Evolutionary conservation across 2,888 invertebrate genomes (phyloP).

Genomic region (Pachydiplax longipennis): DNA sequence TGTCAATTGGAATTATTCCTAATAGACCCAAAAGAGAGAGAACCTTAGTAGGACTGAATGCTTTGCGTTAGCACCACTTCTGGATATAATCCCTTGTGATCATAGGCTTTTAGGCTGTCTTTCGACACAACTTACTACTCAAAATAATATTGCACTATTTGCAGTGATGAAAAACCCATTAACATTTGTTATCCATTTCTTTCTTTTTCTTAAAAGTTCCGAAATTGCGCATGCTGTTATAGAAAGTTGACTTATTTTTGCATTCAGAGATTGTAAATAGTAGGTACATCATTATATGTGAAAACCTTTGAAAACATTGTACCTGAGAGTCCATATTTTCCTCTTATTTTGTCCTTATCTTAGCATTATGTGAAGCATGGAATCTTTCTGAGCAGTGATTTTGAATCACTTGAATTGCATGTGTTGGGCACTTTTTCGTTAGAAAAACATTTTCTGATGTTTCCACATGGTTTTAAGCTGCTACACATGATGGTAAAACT

Average conservation of each 20-base stretch:
- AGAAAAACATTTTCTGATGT: neutral
- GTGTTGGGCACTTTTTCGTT: neutral
- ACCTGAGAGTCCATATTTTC: neutral
- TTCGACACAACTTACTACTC: neutral
- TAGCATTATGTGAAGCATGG: neutral
- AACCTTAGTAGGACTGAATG: conserved; percentile 19
- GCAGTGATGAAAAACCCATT: neutral
- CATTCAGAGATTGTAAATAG: neutral
- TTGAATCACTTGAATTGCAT: neutral
- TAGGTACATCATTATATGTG: neutral
- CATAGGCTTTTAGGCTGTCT: neutral
- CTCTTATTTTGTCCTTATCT: neutral
- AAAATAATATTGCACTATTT: neutral
- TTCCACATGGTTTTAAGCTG: neutral
- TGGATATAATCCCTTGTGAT: neutral
- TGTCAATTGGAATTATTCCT: conserved; percentile 28
- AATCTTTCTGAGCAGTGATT: neutral
- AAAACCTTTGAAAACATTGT: neutral
- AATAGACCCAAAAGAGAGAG: neutral
- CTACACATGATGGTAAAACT: neutral
- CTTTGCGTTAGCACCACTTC: conserved; percentile 14
- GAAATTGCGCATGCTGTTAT: conserved; percentile 7
- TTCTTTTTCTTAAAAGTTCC: neutral
- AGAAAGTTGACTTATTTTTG: neutral
- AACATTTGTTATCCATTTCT: neutral